phyloP scores from a whole-genome alignment of 2,113 vertebrate species.

The Agelaius tricolor region DNA sequence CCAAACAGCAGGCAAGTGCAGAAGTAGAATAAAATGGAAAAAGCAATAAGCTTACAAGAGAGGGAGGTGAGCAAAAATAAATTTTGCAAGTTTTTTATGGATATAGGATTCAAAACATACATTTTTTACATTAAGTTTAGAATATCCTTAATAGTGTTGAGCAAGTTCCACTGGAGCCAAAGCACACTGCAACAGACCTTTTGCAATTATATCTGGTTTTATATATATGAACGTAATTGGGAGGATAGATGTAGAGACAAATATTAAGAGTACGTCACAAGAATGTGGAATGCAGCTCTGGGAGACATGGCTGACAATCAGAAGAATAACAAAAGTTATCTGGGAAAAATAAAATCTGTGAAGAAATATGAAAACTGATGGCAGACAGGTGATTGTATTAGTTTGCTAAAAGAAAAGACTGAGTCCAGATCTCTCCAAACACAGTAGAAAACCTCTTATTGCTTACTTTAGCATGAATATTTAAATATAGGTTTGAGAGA shows the following conservation, averaged over 20 bases:
- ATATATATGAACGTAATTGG: not conserved
- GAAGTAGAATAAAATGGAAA: not conserved
- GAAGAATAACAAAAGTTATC: not conserved
- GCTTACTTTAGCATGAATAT: not conserved
- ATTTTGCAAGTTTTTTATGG: not conserved
- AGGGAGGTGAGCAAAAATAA: not conserved
- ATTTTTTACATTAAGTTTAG: not conserved
- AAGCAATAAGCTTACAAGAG: not conserved
- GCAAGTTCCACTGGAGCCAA: not conserved
- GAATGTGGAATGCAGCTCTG: not conserved
- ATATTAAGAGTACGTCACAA: not conserved
- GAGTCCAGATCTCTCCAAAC: not conserved
- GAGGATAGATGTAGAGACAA: not conserved
- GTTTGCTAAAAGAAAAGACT: not conserved
- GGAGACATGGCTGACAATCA: fast-evolving
- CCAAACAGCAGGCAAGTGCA: not conserved
- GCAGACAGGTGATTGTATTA: not conserved
- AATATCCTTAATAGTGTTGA: not conserved
- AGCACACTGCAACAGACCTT: not conserved
- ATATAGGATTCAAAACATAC: not conserved
- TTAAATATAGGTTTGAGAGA: not conserved
- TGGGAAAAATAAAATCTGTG: not conserved
- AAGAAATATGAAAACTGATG: not conserved
- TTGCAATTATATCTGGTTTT: not conserved
- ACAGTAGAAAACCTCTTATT: not conserved